phyloP scores from a whole-genome alignment of 2,888 invertebrate genomes.

The Eudemis profundana region DNA sequence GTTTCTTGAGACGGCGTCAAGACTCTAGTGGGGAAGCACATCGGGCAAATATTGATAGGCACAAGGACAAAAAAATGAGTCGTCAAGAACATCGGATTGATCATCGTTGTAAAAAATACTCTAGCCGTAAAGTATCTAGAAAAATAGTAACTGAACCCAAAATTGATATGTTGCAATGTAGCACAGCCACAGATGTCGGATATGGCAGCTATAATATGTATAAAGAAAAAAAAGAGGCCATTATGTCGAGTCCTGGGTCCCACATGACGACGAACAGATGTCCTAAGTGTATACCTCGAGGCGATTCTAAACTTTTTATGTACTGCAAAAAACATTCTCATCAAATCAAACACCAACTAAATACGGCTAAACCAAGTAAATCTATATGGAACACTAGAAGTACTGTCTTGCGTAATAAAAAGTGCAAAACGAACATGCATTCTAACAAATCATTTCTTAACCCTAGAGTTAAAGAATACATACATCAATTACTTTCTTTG shows the following conservation, averaged over 20 bases:
- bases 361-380: slow-evolving; percentile 45
- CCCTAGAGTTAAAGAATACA: slow-evolving; percentile 73
- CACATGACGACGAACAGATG: slow-evolving; percentile 49
- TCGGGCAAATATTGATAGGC: slow-evolving; percentile 50
- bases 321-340: slow-evolving; percentile 49
- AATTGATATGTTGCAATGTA: not conserved
- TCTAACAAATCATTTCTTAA: slow-evolving; percentile 42
- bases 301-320: slow-evolving; percentile 39
- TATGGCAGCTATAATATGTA: slow-evolving; percentile 39
- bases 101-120: slow-evolving; percentile 49
- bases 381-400: slow-evolving; percentile 18
- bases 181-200: slow-evolving; percentile 40
- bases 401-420: slow-evolving; percentile 41
- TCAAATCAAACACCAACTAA: slow-evolving; percentile 47
- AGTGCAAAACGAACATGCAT: slow-evolving; percentile 55
- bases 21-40: slow-evolving; percentile 53
- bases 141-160: slow-evolving; percentile 11
- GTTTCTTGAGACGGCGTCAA: slow-evolving; percentile 60
- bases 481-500: slow-evolving; percentile 70
- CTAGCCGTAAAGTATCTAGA: slow-evolving; percentile 50
- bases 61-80: slow-evolving; percentile 46
- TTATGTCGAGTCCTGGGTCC: slow-evolving; percentile 11
- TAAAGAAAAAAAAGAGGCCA: slow-evolving; percentile 36
- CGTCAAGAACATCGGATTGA: slow-evolving; percentile 49
- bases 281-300: slow-evolving; percentile 49